These are phyloP conservation scores for Brachyptera putata DNA, from an alignment of 2,888 invertebrate genomes.

Conservation along the genomic window DNA sequence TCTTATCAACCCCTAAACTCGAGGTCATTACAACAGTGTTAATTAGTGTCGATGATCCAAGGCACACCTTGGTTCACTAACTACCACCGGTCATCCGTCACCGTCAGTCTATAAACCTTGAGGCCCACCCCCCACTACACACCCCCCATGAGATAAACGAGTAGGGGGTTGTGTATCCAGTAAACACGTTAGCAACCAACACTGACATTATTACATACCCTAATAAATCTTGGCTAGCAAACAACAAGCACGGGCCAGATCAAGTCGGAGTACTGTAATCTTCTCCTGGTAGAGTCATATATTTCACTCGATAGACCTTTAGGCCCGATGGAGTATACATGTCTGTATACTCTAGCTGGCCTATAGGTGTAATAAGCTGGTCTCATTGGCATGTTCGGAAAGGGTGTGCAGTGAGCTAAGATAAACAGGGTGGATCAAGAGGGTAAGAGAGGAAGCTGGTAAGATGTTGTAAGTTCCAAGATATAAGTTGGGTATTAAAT, in stretches of 20 bases:
- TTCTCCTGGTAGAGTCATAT: background rate
- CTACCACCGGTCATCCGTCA: slow-evolving; percentile 6
- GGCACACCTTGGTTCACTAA: background rate
- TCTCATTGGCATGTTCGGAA: background rate
- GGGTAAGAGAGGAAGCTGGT: background rate
- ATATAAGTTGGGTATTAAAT: too few relatives aligned
- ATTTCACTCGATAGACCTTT: slow-evolving; percentile 12
- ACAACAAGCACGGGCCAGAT: slow-evolving; percentile 13
- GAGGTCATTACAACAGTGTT: slow-evolving; percentile 14
- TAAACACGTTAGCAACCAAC: background rate
- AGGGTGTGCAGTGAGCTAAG: background rate
- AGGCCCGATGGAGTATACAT: slow-evolving; percentile 4
- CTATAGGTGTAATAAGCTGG: too few relatives aligned
- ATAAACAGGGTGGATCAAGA: background rate
- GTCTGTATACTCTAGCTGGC: background rate
- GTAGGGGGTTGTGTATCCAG: too few relatives aligned
- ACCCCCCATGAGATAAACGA: background rate
- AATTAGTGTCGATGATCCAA: slow-evolving; percentile 2
- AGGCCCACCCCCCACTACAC: slow-evolving; percentile 16
- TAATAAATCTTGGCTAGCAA: slow-evolving; percentile 9
- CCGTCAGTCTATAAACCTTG: background rate
- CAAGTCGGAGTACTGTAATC: slow-evolving; percentile 12
- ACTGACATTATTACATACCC: slow-evolving; percentile 2
- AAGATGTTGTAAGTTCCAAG: too few relatives aligned
- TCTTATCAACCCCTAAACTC: background rate